Evolutionary conservation across 2,113 vertebrate genomes (phyloP).

Genomic region (Menidia beryllina): DNA sequence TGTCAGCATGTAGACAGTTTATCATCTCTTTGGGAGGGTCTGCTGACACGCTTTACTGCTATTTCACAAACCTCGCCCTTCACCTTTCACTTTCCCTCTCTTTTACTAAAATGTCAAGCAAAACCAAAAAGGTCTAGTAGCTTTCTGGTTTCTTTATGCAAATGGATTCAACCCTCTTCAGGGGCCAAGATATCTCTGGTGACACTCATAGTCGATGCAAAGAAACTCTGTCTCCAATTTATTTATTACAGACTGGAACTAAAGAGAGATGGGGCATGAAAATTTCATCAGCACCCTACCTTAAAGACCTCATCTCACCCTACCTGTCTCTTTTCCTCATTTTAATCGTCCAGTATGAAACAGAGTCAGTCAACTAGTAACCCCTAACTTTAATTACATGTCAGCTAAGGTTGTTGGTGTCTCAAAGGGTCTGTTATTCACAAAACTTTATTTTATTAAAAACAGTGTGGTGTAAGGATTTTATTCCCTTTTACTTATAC

Average conservation of each 20-base stretch:
- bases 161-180: constrained; percentile 76
- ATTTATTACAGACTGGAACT: constrained; percentile 49
- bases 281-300: constrained; percentile 67
- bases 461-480: background rate
- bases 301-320: constrained; percentile 35
- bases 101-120: constrained; percentile 79
- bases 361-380: constrained; percentile 55
- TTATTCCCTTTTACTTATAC: background rate
- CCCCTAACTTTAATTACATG: constrained; percentile 66
- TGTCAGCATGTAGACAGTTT: constrained; percentile 38
- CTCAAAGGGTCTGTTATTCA: constrained; percentile 33
- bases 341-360: constrained; percentile 48
- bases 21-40: constrained; percentile 23
- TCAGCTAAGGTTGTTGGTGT: constrained; percentile 50
- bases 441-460: constrained; percentile 41
- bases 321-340: constrained; percentile 34
- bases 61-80: constrained; percentile 63
- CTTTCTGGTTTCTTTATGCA: constrained; percentile 71
- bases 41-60: constrained; percentile 57
- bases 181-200: constrained; percentile 50
- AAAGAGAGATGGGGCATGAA: constrained; percentile 52
- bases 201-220: constrained; percentile 23
- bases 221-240: constrained; percentile 43
- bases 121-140: constrained; percentile 65
- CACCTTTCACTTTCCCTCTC: constrained; percentile 39